These are phyloP conservation scores for Galendromus occidentalis DNA, from an alignment of 1,140 invertebrate species.

Conservation along the genomic window DNA sequence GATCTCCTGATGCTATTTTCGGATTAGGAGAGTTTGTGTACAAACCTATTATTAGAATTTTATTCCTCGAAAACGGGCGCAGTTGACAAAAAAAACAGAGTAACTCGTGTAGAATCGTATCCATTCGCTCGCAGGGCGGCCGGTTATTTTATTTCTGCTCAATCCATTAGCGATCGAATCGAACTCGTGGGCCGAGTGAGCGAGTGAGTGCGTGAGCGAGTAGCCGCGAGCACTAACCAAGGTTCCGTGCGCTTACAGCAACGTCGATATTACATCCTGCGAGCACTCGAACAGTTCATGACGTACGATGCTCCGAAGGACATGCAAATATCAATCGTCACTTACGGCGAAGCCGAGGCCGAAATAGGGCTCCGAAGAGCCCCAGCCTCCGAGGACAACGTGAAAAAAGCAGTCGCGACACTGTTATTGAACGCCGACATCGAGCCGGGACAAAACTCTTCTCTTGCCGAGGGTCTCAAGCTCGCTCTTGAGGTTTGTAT, in stretches of 20 bases:
- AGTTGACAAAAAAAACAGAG: too few species aligned
- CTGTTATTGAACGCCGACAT: background rate
- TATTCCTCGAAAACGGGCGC: too few species aligned
- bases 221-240: too few species aligned
- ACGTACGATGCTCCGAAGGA: background rate
- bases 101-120: too few species aligned
- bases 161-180: too few species aligned
- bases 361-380: background rate
- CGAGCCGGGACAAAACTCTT: background rate
- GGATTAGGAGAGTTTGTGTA: too few species aligned
- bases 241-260: background rate
- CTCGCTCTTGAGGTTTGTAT: background rate
- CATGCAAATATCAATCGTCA: background rate
- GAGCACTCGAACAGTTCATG: slow-evolving; percentile 4
- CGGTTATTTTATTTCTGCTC: too few species aligned
- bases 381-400: background rate
- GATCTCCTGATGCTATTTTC: too few species aligned
- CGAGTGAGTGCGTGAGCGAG: too few species aligned
- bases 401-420: background rate
- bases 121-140: too few species aligned
- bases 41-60: too few species aligned
- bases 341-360: background rate
- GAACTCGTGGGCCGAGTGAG: too few species aligned
- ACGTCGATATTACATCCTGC: slow-evolving; percentile 2
- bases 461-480: background rate